phyloP scores from a whole-genome alignment of 2,888 invertebrate species.

The Zootermopsis nevadensis region DNA sequence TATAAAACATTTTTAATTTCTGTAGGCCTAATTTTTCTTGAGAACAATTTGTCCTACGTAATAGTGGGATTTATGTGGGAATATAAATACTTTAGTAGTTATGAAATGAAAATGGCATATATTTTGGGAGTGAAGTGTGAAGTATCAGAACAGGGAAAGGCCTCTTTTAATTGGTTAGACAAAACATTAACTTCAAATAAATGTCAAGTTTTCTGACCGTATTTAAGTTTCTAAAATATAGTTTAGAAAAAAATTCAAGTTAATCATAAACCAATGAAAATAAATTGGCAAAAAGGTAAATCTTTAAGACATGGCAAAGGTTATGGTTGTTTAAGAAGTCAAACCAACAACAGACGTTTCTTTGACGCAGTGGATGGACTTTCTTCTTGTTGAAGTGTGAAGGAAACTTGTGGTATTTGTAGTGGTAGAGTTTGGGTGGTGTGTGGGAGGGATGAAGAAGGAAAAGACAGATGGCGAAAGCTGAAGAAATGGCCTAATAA shows the following conservation, averaged over 20 bases:
- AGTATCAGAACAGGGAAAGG: no score
- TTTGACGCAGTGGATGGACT: neutral
- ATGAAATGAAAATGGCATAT: no score
- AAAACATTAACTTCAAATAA: no score
- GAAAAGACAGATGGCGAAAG: neutral
- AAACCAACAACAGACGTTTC: neutral
- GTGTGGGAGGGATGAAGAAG: neutral
- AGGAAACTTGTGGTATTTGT: conserved; percentile 28
- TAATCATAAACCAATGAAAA: neutral
- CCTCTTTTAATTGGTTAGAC: no score
- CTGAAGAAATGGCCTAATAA: conserved; percentile 32
- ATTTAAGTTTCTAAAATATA: no score
- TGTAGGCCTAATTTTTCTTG: no score
- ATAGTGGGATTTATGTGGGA: no score
- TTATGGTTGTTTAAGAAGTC: conserved; percentile 35
- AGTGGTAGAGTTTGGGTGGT: neutral
- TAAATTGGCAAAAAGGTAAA: neutral
- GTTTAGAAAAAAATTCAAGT: neutral
- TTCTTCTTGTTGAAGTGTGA: conserved; percentile 6
- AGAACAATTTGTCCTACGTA: no score
- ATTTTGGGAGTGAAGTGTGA: no score
- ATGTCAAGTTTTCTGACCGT: no score
- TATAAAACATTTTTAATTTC: no score
- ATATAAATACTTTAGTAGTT: no score
- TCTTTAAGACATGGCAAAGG: neutral